These are phyloP conservation scores for Peromyscus californicus DNA, from an alignment of 2,113 vertebrate species.

Conservation along the genomic window DNA sequence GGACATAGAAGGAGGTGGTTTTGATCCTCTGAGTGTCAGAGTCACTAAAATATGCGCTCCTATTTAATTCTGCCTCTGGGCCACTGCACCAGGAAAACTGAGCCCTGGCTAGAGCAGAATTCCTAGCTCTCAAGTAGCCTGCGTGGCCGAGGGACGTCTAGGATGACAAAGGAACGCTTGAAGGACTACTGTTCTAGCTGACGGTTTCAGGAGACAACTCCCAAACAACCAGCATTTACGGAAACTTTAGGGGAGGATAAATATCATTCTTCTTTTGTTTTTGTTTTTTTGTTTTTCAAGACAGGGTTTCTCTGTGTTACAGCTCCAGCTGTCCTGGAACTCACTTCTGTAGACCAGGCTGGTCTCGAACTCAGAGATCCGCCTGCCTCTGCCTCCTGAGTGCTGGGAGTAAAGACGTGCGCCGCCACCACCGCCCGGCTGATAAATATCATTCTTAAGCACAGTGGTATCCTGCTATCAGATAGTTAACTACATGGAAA, in stretches of 20 bases:
- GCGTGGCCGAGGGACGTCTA: neutral
- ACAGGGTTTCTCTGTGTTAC: no score
- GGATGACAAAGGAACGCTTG: neutral
- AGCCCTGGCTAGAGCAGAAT: neutral
- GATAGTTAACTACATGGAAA: conserved; percentile 23
- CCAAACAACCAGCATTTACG: conserved; percentile 13
- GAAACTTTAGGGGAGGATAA: neutral
- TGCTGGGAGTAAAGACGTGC: no score
- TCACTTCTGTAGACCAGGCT: no score
- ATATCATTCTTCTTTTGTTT: neutral
- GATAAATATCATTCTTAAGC: neutral
- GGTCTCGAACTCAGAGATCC: no score
- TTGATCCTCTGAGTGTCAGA: neutral
- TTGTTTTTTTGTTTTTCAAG: no score
- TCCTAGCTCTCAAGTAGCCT: conserved; percentile 7
- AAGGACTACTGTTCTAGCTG: neutral
- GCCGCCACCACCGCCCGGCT: no score
- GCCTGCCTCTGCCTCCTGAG: no score
- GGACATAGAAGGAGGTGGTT: neutral
- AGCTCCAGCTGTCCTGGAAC: no score
- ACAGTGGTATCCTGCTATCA: neutral
- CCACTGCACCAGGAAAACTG: conserved; percentile 5
- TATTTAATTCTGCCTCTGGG: conserved; percentile 55
- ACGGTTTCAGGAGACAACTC: conserved; percentile 28
- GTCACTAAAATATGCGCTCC: neutral